Percentiles rank a stretch among this genome's conserved stretches.
These are phyloP conservation scores for Euwallacea fornicatus DNA, from an alignment of 1,140 invertebrate genomes.

Conservation along the genomic window DNA sequence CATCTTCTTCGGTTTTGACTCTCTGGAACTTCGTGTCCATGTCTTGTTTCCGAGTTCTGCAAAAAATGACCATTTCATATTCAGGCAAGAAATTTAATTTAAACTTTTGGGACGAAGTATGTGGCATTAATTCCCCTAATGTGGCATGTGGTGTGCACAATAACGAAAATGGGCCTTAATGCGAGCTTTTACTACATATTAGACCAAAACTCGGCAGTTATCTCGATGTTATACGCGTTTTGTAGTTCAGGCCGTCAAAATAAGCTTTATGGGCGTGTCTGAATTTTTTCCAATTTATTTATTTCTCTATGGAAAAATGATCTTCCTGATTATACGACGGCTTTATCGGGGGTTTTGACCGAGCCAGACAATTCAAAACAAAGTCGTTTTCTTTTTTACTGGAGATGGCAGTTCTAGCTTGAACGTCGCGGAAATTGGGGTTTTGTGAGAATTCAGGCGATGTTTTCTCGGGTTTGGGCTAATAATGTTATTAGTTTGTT, in stretches of 20 bases:
- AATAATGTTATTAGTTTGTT: no score
- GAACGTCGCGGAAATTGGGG: no score
- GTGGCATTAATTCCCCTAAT: background rate
- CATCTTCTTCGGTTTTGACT: constrained; percentile 44
- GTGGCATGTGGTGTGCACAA: background rate
- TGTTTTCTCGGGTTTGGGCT: no score
- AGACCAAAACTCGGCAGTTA: no score
- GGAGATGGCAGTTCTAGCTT: no score
- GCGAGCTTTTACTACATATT: background rate
- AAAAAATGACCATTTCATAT: background rate
- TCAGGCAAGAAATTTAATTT: constrained; percentile 1
- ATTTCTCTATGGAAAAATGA: no score
- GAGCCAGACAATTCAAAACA: background rate
- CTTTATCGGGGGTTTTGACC: background rate
- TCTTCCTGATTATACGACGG: no score
- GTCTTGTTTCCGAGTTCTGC: background rate
- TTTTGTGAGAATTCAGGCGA: no score
- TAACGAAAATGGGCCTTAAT: background rate
- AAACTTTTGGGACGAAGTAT: constrained; percentile 2
- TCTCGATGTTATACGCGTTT: no score
- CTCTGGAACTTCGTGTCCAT: constrained; percentile 48
- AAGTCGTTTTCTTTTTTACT: background rate
- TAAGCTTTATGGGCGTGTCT: no score
- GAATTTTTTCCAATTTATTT: no score
- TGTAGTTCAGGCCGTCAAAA: no score